phyloP scores from a whole-genome alignment of 1,140 invertebrate species.

The Pristionchus pacificus region DNA sequence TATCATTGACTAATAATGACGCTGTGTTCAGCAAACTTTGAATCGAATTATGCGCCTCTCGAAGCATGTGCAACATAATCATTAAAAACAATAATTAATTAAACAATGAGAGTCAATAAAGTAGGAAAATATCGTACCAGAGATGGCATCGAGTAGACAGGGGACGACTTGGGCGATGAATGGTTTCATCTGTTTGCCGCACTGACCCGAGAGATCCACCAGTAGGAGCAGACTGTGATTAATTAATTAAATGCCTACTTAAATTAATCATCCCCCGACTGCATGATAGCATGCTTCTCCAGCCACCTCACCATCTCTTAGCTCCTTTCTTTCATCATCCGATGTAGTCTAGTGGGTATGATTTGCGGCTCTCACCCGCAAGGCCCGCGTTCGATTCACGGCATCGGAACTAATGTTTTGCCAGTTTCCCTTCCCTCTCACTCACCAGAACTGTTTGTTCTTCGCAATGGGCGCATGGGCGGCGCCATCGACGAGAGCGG shows the following conservation, averaged over 20 bases:
- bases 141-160: constrained; percentile 76
- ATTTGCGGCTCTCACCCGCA: too few relatives aligned
- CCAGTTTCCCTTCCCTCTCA: background rate
- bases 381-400: too few relatives aligned
- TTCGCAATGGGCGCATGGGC: constrained; percentile 72
- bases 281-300: constrained; percentile 6
- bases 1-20: too few relatives aligned
- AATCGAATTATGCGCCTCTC: too few relatives aligned
- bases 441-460: constrained; percentile 6
- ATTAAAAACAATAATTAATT: background rate
- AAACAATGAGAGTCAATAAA: background rate
- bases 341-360: too few relatives aligned
- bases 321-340: too few relatives aligned
- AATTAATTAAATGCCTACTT: background rate
- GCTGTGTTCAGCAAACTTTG: too few relatives aligned
- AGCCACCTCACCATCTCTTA: too few relatives aligned
- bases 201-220: constrained; percentile 74
- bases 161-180: constrained; percentile 76
- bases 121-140: too few relatives aligned
- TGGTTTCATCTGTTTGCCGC: constrained; percentile 72
- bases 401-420: too few relatives aligned
- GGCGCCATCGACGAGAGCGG: constrained; percentile 74
- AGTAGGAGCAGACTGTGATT: constrained; percentile 72
- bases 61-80: too few relatives aligned
- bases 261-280: constrained; percentile 21